Evolutionary conservation across 2,888 invertebrate species (phyloP).

Genomic region (Lamellibrachia columna): DNA sequence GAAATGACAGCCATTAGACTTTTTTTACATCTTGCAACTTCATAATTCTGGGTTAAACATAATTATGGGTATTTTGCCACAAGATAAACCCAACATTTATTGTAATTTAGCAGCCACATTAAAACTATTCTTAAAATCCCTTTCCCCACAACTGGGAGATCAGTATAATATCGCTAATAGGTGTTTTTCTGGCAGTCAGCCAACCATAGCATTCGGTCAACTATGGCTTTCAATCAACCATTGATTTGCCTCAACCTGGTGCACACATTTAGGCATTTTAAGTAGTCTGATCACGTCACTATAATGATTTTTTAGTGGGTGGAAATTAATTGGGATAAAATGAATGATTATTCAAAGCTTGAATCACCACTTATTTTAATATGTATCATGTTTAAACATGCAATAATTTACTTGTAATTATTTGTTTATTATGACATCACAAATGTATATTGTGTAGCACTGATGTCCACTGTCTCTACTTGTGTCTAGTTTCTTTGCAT

Average conservation of each 20-base stretch:
- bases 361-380: neutral
- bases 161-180: neutral
- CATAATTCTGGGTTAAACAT: neutral
- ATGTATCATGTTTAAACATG: neutral
- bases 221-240: neutral
- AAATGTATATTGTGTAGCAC: too few species aligned
- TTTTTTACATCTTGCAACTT: too few species aligned
- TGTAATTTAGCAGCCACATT: neutral
- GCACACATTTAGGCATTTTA: neutral
- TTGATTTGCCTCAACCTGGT: neutral
- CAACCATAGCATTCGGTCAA: constrained; percentile 10
- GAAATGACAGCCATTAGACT: neutral
- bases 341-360: neutral
- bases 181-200: neutral
- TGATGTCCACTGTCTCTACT: too few species aligned
- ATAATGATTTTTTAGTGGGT: constrained; percentile 3
- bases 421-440: too few species aligned
- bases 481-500: too few species aligned
- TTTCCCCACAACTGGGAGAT: neutral
- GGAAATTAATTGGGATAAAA: neutral
- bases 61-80: neutral
- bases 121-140: neutral
- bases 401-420: neutral
- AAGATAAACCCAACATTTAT: neutral
- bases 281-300: neutral